These are phyloP conservation scores for Peucedramus taeniatus DNA, from an alignment of 2,113 vertebrate species.

Conservation along the genomic window DNA sequence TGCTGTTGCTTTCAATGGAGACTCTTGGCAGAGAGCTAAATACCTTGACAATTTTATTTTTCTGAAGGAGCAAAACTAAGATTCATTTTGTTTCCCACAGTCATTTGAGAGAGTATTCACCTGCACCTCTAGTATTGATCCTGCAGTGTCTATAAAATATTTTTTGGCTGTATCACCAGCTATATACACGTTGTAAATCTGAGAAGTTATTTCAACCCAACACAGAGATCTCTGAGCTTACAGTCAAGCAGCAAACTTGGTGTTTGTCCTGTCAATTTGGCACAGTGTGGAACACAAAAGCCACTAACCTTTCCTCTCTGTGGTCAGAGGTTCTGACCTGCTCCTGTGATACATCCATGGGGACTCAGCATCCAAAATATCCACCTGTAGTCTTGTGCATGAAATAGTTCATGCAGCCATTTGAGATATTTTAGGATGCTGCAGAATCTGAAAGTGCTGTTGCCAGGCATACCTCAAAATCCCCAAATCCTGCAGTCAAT, in stretches of 20 bases:
- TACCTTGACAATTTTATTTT: neutral
- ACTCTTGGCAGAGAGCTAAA: neutral
- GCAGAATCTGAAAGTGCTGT: neutral
- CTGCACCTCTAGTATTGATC: neutral
- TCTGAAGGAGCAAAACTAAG: neutral
- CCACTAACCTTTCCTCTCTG: neutral
- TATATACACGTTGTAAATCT: fast-evolving
- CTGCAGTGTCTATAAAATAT: neutral
- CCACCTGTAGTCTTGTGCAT: neutral
- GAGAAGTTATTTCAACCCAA: neutral
- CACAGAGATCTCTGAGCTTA: neutral
- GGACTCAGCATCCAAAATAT: neutral
- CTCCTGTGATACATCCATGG: neutral
- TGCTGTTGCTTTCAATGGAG: neutral
- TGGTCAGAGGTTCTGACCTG: neutral
- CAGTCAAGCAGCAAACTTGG: neutral
- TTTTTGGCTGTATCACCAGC: neutral
- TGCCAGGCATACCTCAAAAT: neutral
- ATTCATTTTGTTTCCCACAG: neutral
- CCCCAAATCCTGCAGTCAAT: neutral
- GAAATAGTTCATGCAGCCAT: neutral
- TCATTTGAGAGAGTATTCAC: neutral
- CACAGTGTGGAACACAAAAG: neutral
- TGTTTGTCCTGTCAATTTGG: neutral
- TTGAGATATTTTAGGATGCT: neutral